Base-by-base conservation (phyloP, 92 coral and sea anemone species). In the Actinernus sp. region DNA sequence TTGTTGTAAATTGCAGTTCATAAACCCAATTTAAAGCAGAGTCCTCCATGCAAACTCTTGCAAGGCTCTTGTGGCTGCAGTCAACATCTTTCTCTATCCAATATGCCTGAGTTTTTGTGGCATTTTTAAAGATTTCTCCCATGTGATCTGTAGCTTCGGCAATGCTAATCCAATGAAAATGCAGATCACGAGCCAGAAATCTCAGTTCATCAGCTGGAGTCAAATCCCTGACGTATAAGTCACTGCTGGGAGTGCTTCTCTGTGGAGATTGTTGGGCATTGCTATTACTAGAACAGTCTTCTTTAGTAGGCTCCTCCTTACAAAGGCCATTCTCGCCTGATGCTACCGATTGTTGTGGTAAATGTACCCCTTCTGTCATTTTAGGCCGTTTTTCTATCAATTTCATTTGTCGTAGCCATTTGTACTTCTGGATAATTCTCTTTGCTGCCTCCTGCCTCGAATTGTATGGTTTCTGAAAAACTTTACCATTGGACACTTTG, bases 131-230 rank as follows among this genome's bases (percentile, higher is more conserved):
- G 26, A 65, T 65, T 14, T 65, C 55, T 49, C 50, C 26, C 59
- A 65, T 48, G 31, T 36, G 58, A 1, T 49, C n/a, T 25, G 26
- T 50, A 31, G 72, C 72, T 65, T 32, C 29, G 37, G 54, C 44
- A 23, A 65, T 17, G 1, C 12, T 18, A 48, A 65, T 48, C 72
- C 58, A 65, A 5, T 48, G 48, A 49, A 65, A 49, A 33, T 65
- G 72, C 13, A 65, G 21, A 49, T 65, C 72, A 13, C 72, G 72
- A 2, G 72, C 72, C 31, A 65, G 12, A 36, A 49, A 65, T 26
- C 58, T 29, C 44, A 65, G 72, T 34, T 65, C 72, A 34, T 65
- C 72, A 26, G 58, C 48, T 8, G 72, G 72, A 1, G 72, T 65
- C 5, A 65, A 49, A 14, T 19, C 19, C 18, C 9, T 49, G 22